These are phyloP conservation scores for Caenorhabditis auriculariae DNA, from an alignment of 2,888 invertebrate species.

Conservation along the genomic window DNA sequence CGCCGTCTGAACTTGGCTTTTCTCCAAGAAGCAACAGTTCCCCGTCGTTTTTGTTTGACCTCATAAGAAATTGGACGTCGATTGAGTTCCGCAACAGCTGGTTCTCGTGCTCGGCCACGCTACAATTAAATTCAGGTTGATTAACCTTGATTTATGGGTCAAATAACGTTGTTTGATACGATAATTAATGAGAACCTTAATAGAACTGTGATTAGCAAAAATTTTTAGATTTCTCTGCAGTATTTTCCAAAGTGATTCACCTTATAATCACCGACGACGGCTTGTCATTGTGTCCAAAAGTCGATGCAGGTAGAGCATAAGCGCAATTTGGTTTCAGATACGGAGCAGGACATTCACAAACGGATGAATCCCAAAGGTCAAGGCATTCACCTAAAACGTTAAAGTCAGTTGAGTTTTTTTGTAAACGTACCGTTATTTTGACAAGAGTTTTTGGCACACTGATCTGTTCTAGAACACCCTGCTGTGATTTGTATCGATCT, in stretches of 20 bases:
- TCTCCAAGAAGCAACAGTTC: constrained; percentile 52
- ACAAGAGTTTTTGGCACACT: constrained; percentile 48
- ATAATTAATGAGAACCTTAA: too few relatives aligned
- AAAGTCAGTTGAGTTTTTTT: too few relatives aligned
- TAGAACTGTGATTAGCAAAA: too few relatives aligned
- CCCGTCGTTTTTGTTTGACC: constrained; percentile 39
- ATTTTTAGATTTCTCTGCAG: not conserved
- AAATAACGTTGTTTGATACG: too few relatives aligned
- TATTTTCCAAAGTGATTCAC: constrained; percentile 3
- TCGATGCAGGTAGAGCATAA: constrained; percentile 47
- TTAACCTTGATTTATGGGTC: too few relatives aligned
- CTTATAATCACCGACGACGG: constrained; percentile 33
- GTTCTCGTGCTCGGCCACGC: constrained; percentile 32
- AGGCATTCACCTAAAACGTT: constrained; percentile 44
- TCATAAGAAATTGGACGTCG: constrained; percentile 48
- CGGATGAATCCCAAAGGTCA: constrained; percentile 52
- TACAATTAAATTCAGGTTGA: too few relatives aligned
- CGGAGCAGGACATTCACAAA: constrained; percentile 52
- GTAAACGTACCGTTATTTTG: constrained; percentile 34
- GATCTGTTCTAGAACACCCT: constrained; percentile 46
- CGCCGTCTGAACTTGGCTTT: too few relatives aligned
- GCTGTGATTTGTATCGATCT: constrained; percentile 24
- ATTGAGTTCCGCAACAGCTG: constrained; percentile 39
- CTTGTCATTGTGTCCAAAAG: constrained; percentile 51
- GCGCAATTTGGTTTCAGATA: constrained; percentile 52